Conservation (phyloP, 2,888 invertebrate genomes). For the Macrosiphum euphorbiae region DNA sequence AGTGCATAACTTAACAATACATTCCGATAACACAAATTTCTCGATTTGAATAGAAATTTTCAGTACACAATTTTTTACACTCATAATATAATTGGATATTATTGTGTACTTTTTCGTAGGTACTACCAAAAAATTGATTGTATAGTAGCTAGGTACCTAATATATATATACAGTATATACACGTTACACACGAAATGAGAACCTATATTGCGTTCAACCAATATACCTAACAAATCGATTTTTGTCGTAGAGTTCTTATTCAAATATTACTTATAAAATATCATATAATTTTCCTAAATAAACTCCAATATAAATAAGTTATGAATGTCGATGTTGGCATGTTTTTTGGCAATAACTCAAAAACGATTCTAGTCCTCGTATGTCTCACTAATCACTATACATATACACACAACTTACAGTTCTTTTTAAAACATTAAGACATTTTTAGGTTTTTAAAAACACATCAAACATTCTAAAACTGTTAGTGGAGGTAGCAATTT, state of each 20-base stretch:
- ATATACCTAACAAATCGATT: background rate
- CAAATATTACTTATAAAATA: background rate
- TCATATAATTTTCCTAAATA: background rate
- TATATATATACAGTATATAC: background rate
- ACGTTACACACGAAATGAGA: background rate
- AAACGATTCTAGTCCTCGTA: background rate
- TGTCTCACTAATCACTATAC: background rate
- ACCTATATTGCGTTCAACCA: too few relatives aligned
- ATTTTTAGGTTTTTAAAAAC: background rate
- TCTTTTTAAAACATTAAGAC: background rate
- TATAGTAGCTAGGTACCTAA: background rate
- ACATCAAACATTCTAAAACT: background rate
- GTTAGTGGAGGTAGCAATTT: background rate
- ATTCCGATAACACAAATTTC: background rate
- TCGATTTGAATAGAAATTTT: background rate
- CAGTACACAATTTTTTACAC: background rate
- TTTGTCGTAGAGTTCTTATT: background rate
- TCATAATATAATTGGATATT: background rate
- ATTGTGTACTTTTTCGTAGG: background rate
- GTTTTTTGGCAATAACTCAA: background rate
- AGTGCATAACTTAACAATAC: background rate
- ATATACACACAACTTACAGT: background rate
- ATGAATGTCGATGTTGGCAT: slow-evolving; percentile 1
- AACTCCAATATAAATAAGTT: background rate
- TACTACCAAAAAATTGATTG: background rate